Conservation (phyloP, 1,140 invertebrate species). For the Oryzaephilus surinamensis region DNA sequence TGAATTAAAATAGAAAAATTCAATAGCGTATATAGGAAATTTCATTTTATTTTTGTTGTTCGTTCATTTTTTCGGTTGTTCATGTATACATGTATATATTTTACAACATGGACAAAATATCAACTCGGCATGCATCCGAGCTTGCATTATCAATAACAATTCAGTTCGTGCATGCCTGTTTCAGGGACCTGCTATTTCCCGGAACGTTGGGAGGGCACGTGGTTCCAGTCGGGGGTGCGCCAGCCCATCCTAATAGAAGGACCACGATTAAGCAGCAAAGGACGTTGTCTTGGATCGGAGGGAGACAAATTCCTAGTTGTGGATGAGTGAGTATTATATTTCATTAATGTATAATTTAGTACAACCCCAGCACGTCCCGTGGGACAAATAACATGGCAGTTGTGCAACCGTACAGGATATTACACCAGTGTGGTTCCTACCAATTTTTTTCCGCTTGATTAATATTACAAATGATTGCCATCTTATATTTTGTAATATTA, state of each 20-base stretch:
- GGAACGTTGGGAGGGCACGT: constrained; percentile 65
- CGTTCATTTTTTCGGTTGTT: too few species aligned
- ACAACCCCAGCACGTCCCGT: neutral
- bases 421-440: too few species aligned
- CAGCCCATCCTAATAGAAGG: constrained; percentile 68
- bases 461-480: too few species aligned
- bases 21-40: neutral
- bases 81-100: too few species aligned
- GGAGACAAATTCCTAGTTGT: constrained; percentile 76
- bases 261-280: constrained; percentile 66
- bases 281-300: constrained; percentile 64
- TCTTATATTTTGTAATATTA: too few species aligned
- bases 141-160: constrained; percentile 11
- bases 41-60: too few species aligned
- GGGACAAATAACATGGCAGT: too few species aligned
- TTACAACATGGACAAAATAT: too few species aligned
- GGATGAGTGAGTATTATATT: constrained; percentile 58
- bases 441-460: too few species aligned
- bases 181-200: constrained; percentile 66
- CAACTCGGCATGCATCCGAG: constrained; percentile 8
- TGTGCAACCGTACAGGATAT: too few species aligned
- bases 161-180: constrained; percentile 16
- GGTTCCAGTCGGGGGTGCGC: constrained; percentile 76
- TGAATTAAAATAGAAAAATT: neutral
- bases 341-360: neutral